Conservation (phyloP, 1,140 invertebrate species). For the Apis florea region DNA sequence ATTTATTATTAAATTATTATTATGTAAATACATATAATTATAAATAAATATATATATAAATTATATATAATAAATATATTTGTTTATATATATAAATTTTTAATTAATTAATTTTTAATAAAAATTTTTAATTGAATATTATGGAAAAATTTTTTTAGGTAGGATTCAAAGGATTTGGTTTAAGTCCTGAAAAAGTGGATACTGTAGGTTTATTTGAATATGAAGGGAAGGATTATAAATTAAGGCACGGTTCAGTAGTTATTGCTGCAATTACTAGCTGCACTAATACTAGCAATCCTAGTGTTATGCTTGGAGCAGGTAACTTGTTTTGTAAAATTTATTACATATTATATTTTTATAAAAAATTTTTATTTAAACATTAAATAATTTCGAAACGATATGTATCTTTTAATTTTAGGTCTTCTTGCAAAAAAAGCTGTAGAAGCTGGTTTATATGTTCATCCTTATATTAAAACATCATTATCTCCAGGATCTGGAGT, state of each 20-base stretch:
- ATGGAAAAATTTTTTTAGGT: constrained; percentile 81
- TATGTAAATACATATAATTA: too few species aligned
- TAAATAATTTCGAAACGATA: background rate
- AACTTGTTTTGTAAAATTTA: constrained; percentile 28
- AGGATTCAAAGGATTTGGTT: constrained; percentile 97
- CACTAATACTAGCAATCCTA: constrained; percentile 99
- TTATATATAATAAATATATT: too few species aligned
- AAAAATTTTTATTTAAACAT: background rate
- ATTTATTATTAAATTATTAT: too few species aligned
- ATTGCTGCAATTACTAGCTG: constrained; percentile 99
- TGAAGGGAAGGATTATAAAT: constrained; percentile 90
- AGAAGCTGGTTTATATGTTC: constrained; percentile 91
- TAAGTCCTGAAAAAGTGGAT: constrained; percentile 85
- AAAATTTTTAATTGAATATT: background rate
- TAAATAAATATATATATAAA: too few species aligned
- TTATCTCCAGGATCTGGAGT: constrained; percentile 98
- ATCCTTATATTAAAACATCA: constrained; percentile 97
- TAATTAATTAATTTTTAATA: background rate
- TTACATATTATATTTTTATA: background rate
- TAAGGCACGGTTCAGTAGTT: constrained; percentile 96
- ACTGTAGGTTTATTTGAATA: constrained; percentile 88
- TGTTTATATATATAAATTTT: background rate
- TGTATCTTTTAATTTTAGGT: constrained; percentile 82
- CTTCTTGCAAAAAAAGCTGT: constrained; percentile 97
- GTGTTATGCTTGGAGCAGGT: constrained; percentile 97